These are phyloP conservation scores for Genyomyrus donnyi DNA, from an alignment of 2,113 vertebrate genomes.

Conservation along the genomic window DNA sequence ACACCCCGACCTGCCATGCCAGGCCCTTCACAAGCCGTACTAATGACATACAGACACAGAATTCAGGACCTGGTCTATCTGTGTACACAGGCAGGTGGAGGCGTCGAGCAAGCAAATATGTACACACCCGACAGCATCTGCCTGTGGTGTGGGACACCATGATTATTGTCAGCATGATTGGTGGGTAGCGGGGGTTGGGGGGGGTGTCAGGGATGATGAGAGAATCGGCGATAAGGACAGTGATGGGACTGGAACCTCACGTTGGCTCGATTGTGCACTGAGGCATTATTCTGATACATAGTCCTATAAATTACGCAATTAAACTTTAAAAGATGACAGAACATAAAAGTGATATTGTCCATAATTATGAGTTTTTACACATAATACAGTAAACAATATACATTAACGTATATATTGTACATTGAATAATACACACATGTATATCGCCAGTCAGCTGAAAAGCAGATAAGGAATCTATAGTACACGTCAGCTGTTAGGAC, in stretches of 20 bases:
- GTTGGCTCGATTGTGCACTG: neutral
- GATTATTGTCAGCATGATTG: neutral
- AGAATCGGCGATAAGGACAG: neutral
- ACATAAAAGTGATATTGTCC: neutral
- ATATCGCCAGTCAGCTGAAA: neutral
- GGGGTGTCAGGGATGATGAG: neutral
- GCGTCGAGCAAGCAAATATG: neutral
- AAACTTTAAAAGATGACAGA: neutral
- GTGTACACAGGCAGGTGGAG: conserved; percentile 8
- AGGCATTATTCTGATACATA: neutral
- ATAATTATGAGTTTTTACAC: neutral
- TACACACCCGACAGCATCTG: neutral
- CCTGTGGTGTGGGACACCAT: neutral
- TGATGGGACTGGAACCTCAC: neutral
- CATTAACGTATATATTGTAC: neutral
- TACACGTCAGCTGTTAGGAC: conserved; percentile 26
- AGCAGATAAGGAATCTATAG: neutral
- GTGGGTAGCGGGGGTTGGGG: neutral
- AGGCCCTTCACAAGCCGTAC: neutral
- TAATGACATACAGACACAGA: neutral
- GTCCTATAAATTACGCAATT: neutral
- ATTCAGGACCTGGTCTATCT: neutral
- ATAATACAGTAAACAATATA: neutral
- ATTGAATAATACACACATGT: neutral
- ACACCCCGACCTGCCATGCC: neutral